Evolutionary conservation across 2,888 invertebrate species (phyloP).

Genomic region (Oegoconia quadripuncta): DNA sequence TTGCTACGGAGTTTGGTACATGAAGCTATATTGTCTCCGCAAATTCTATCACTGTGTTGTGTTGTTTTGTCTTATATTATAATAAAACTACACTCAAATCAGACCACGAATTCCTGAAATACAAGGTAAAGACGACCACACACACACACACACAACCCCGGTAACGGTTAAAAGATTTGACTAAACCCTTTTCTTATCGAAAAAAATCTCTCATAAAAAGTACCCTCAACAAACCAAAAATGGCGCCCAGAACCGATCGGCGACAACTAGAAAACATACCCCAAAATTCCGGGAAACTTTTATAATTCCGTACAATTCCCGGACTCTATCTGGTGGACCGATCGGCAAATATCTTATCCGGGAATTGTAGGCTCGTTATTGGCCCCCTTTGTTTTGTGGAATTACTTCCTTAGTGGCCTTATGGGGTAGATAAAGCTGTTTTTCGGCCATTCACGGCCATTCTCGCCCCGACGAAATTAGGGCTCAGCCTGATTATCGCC

Average conservation of each 20-base stretch:
- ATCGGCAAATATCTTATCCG: conserved; percentile 45
- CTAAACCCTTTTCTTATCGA: too few species aligned
- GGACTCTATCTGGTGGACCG: conserved; percentile 40
- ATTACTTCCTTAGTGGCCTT: conserved; percentile 62
- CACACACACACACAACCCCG: too few species aligned
- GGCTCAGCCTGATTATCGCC: conserved; percentile 43
- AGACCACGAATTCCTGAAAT: too few species aligned
- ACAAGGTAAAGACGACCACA: too few species aligned
- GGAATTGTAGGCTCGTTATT: conserved; percentile 43
- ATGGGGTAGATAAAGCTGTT: conserved; percentile 63
- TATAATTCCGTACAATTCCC: conserved; percentile 25
- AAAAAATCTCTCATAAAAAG: too few species aligned
- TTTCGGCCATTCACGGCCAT: conserved; percentile 35
- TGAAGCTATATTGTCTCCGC: too few species aligned
- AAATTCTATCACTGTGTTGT: too few species aligned
- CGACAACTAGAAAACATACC: conserved; percentile 1
- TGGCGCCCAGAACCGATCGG: neutral
- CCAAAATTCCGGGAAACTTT: conserved; percentile 21
- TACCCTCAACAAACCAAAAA: too few species aligned
- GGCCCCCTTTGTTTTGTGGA: conserved; percentile 56
- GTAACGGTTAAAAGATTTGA: too few species aligned
- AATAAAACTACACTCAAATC: too few species aligned
- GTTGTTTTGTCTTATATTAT: too few species aligned
- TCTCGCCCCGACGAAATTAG: conserved; percentile 49
- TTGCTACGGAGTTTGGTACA: too few species aligned